These are phyloP conservation scores for Ispidina lecontei DNA, from an alignment of 2,797 vertebrate genomes.

Conservation along the genomic window DNA sequence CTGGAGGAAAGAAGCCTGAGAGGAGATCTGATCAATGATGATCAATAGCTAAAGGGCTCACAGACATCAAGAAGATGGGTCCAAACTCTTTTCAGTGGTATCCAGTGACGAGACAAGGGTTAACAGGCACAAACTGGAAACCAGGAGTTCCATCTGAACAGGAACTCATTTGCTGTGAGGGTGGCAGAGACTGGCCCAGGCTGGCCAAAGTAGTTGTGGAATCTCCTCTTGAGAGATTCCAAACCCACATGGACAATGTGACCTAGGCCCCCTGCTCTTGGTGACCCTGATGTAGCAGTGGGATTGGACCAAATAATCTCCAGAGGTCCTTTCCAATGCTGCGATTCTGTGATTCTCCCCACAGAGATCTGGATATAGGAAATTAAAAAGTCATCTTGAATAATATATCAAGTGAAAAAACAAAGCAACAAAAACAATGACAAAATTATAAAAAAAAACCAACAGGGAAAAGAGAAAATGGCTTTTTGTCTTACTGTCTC, in stretches of 20 bases:
- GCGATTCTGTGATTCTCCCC: neutral
- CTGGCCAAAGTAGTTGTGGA: neutral
- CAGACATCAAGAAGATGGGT: too few species aligned
- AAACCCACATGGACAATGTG: neutral
- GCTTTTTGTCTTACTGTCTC: neutral
- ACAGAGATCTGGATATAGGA: accelerated
- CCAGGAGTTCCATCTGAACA: neutral
- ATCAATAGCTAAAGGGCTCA: neutral
- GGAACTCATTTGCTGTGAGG: neutral
- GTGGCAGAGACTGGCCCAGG: neutral
- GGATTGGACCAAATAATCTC: neutral
- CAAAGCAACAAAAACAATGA: too few species aligned
- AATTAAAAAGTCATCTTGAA: neutral
- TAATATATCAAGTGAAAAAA: neutral
- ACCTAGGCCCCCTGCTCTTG: neutral
- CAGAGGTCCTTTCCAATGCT: neutral
- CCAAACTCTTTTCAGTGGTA: too few species aligned
- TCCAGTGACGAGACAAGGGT: neutral
- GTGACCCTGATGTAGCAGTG: neutral
- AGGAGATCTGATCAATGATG: neutral
- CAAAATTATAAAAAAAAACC: neutral
- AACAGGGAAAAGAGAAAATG: neutral
- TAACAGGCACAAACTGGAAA: neutral
- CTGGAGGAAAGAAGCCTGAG: too few species aligned
- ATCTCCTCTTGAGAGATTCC: neutral